Evolutionary conservation across 2,888 invertebrate genomes (phyloP).

Genomic region (Lasioglossum pauxillum): DNA sequence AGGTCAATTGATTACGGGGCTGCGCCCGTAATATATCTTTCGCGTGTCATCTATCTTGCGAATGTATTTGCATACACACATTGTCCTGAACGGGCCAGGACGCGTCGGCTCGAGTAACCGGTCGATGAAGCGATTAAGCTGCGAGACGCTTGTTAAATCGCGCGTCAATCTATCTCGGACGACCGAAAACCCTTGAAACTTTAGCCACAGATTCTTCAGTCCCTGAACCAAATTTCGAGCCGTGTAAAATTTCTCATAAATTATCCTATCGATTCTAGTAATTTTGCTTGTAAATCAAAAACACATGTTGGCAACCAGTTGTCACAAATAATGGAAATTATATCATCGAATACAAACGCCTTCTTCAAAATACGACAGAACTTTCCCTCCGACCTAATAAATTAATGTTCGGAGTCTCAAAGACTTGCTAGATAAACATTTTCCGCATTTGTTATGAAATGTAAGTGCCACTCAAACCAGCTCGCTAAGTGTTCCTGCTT

Average conservation of each 20-base stretch:
- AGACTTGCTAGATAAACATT: no score
- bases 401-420: no score
- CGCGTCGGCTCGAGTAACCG: constrained; percentile 32
- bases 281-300: no score
- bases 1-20: constrained; percentile 50
- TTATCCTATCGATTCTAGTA: no score
- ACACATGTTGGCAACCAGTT: no score
- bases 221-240: not conserved
- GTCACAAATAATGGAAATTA: no score
- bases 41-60: constrained; percentile 63
- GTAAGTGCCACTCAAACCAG: no score
- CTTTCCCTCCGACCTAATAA: no score
- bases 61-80: constrained; percentile 55
- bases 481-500: no score
- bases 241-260: not conserved
- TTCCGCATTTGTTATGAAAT: no score
- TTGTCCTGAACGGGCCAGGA: constrained; percentile 45
- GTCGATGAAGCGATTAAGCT: constrained; percentile 60
- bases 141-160: constrained; percentile 57
- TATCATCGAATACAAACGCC: no score
- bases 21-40: constrained; percentile 51
- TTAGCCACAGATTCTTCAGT: not conserved
- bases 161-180: not conserved
- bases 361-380: no score
- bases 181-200: not conserved